These are phyloP conservation scores for Gouania willdenowi DNA, from an alignment of 2,797 vertebrate genomes.

Conservation along the genomic window DNA sequence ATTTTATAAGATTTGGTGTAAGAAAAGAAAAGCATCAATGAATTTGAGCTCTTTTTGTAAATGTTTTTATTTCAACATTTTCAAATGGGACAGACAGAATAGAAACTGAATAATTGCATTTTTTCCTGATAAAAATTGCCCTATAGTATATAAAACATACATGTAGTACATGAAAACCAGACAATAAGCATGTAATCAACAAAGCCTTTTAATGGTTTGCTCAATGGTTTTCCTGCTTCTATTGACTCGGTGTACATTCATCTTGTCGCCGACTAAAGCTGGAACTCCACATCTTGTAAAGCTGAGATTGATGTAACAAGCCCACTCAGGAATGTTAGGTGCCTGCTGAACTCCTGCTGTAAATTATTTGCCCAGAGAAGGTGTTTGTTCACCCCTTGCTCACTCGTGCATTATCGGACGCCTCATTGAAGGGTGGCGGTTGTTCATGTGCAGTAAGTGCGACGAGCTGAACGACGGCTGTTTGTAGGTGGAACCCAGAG, in stretches of 20 bases:
- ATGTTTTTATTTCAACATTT: too few relatives aligned
- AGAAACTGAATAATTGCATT: too few relatives aligned
- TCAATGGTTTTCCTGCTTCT: slow-evolving; percentile 32
- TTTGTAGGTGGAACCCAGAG: slow-evolving; percentile 16
- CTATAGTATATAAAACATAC: too few relatives aligned
- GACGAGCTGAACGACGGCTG: slow-evolving; percentile 15
- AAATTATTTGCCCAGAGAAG: slow-evolving; percentile 49
- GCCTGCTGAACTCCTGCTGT: slow-evolving; percentile 35
- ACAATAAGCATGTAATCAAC: slow-evolving; percentile 41
- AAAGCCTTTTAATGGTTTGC: slow-evolving; percentile 36
- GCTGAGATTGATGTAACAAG: slow-evolving; percentile 33
- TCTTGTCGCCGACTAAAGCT: slow-evolving; percentile 20
- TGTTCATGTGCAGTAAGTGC: not conserved
- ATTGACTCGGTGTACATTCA: slow-evolving; percentile 53
- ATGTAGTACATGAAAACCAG: too few relatives aligned
- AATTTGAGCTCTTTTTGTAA: too few relatives aligned
- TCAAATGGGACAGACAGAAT: too few relatives aligned
- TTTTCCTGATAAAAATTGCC: too few relatives aligned
- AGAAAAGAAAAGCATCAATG: too few relatives aligned
- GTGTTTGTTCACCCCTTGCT: slow-evolving; percentile 13
- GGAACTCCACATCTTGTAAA: slow-evolving; percentile 14
- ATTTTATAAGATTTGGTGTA: too few relatives aligned
- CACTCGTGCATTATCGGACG: slow-evolving; percentile 8
- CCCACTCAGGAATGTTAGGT: slow-evolving; percentile 51
- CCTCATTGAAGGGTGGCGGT: slow-evolving; percentile 24